These are phyloP conservation scores for Panopea generosa DNA, from an alignment of 2,888 invertebrate genomes.

Conservation along the genomic window DNA sequence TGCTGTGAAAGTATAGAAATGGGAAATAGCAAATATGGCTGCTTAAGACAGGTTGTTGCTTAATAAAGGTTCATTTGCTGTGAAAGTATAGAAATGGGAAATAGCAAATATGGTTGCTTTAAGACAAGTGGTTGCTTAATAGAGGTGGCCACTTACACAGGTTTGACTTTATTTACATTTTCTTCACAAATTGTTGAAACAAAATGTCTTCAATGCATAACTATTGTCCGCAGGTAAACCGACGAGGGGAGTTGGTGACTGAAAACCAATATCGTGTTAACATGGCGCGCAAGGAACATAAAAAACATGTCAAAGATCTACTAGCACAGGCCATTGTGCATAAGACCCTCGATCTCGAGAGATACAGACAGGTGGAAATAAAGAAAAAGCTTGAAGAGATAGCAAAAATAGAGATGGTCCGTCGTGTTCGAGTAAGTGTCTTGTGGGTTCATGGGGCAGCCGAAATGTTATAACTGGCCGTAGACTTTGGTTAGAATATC, in stretches of 20 bases:
- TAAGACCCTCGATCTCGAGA: constrained; percentile 84
- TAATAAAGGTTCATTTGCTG: too few species aligned
- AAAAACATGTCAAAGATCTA: constrained; percentile 84
- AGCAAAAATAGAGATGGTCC: constrained; percentile 84
- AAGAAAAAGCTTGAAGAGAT: constrained; percentile 84
- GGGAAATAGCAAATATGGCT: too few species aligned
- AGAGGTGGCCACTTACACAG: too few species aligned
- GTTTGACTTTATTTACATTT: too few species aligned
- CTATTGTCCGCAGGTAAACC: constrained; percentile 80
- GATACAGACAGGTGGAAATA: constrained; percentile 81
- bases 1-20: too few species aligned
- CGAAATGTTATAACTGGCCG: neutral
- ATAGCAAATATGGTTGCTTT: too few species aligned
- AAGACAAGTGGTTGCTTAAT: too few species aligned
- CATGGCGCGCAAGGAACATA: constrained; percentile 83
- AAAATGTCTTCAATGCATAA: too few species aligned
- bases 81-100: too few species aligned
- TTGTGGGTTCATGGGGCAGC: neutral
- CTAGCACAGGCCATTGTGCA: constrained; percentile 85
- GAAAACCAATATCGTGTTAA: constrained; percentile 83
- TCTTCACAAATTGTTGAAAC: too few species aligned
- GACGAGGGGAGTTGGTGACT: constrained; percentile 80
- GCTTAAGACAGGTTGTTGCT: too few species aligned
- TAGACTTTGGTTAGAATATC: too few species aligned
- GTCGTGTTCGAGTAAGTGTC: constrained; percentile 83